These are phyloP conservation scores for Porites lutea DNA, from an alignment of 64 coral and sea anemone species.

Conservation along the genomic window DNA sequence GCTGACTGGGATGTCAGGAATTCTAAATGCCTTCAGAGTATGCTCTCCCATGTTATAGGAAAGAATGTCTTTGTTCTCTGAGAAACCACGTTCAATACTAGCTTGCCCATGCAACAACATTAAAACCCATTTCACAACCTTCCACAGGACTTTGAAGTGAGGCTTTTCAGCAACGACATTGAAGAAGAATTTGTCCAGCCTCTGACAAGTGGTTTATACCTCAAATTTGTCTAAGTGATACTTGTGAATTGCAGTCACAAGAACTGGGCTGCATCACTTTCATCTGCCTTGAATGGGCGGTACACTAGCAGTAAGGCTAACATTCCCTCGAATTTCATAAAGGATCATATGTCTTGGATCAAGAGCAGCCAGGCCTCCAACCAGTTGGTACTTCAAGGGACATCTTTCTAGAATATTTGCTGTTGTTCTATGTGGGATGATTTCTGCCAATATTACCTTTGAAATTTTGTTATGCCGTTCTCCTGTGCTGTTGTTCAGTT, in stretches of 20 bases:
- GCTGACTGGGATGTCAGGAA: slow-evolving; percentile 69
- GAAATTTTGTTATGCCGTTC: too few relatives aligned
- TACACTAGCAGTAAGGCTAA: background rate
- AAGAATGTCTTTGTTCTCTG: slow-evolving; percentile 65
- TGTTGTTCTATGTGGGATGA: too few relatives aligned
- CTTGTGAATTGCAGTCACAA: slow-evolving; percentile 51
- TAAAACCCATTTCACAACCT: slow-evolving; percentile 5
- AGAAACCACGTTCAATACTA: slow-evolving; percentile 65
- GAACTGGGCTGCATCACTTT: slow-evolving; percentile 62
- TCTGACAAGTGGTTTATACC: slow-evolving; percentile 65
- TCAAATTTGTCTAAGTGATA: slow-evolving; percentile 74
- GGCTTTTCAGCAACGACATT: too few relatives aligned
- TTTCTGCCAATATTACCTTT: too few relatives aligned
- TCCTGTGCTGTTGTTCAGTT: too few relatives aligned
- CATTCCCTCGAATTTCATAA: slow-evolving; percentile 13
- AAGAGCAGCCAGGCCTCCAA: too few relatives aligned
- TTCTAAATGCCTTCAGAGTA: slow-evolving; percentile 69
- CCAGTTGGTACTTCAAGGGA: slow-evolving; percentile 57
- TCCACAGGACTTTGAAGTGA: too few relatives aligned
- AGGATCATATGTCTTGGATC: slow-evolving; percentile 65
- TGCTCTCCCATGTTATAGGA: slow-evolving; percentile 62
- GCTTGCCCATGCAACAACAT: slow-evolving; percentile 54
- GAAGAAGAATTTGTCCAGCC: too few relatives aligned
- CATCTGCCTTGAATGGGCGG: slow-evolving; percentile 64
- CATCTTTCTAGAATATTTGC: slow-evolving; percentile 50